Evolutionary conservation across 1,140 invertebrate species (phyloP).

Genomic region (Amphibalanus amphitrite): DNA sequence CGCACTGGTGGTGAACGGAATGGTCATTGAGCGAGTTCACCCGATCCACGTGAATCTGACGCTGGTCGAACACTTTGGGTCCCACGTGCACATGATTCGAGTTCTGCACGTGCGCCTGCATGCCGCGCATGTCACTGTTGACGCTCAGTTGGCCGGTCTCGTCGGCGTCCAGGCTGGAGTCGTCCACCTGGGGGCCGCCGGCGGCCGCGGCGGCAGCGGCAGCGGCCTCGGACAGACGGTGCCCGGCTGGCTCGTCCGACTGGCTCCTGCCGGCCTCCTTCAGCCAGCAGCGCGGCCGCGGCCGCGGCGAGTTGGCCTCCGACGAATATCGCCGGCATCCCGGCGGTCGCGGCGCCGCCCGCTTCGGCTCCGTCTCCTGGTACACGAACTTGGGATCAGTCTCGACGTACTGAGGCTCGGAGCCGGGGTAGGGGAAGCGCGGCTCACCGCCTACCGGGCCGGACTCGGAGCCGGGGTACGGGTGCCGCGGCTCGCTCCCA

Average conservation of each 20-base stretch:
- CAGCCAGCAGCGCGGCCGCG: background rate
- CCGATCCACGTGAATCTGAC: background rate
- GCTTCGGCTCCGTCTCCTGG: background rate
- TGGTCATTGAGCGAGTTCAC: background rate
- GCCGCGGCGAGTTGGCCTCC: background rate
- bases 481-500: too few species aligned
- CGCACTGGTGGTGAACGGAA: background rate
- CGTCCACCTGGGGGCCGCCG: background rate
- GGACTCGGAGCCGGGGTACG: too few species aligned
- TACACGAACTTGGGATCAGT: background rate
- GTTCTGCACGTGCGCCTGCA: background rate
- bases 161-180: background rate
- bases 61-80: background rate
- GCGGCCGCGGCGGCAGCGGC: too few species aligned
- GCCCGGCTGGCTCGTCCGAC: background rate
- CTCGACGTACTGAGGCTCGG: too few species aligned
- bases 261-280: background rate
- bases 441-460: too few species aligned
- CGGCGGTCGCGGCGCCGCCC: too few species aligned
- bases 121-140: background rate
- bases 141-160: background rate
- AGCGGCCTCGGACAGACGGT: background rate
- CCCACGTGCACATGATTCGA: background rate
- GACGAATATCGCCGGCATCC: background rate
- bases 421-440: too few species aligned